Evolutionary conservation across 2,113 vertebrate genomes (phyloP), one percentile per base, ranked within the genome.

Genomic region (Parotia lawesii): DNA sequence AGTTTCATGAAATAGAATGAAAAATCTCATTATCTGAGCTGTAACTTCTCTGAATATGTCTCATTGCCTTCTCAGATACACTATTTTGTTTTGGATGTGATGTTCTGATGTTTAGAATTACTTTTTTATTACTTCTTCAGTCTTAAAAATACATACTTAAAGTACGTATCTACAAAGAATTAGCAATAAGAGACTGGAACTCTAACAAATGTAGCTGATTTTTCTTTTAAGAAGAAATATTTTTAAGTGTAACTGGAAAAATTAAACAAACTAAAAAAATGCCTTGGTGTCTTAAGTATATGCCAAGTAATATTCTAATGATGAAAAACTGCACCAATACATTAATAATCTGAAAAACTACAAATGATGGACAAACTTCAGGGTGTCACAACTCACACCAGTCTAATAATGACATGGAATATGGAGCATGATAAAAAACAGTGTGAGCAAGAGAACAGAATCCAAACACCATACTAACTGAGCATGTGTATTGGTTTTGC

Each of bases 381-480:
- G 56, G 79, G 58, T 83, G 72, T 56, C 58, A 65, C 2, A 24
- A 89, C 58, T 88, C 79, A 90, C 6, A 24, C 22, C 58, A 93
- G 79, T 64, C 23, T 45, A 70, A 64, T 15, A 22, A 90, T 4
- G 23, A 75, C 56, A 65, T 31, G 67, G 80, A 93, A 70, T 54
- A 89, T n/a, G 24, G 15, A 95, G 61, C 70, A 85, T 2, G 4
- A 42, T 47, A 86, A 91, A 89, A 96, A 74, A 4, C 24, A 66
- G 29, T 28, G 93, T 57, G 35, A 90, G 79, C 50, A 91, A 66
- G 65, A 62, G 18, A 86, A 86, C 56, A 48, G 92, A 87, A 92
- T 88, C 69, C 85, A 96, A 93, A 94, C 58, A 94, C 57, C 80
- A 72, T 38, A 89, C 73, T 93, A 67, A 61, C 40, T 61, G 78